These are phyloP conservation scores for Lithophane ornitopus DNA, from an alignment of 2,888 invertebrate genomes.

Conservation along the genomic window DNA sequence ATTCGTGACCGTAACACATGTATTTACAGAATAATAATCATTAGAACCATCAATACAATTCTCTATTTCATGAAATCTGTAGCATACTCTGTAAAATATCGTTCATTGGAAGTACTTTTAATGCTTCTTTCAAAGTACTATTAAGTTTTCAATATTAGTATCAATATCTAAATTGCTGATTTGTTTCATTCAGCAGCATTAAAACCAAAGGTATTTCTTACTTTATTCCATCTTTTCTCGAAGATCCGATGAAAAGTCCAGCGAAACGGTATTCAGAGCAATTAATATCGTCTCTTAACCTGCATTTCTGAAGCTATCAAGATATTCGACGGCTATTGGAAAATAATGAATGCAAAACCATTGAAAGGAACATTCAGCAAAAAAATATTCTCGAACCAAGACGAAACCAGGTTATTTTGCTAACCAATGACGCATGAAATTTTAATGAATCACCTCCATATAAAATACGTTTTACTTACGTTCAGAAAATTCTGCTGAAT, in stretches of 20 bases:
- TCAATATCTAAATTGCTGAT: not conserved
- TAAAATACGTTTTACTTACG: slow-evolving; percentile 54
- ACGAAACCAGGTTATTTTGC: slow-evolving; percentile 31
- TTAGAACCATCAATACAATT: no score
- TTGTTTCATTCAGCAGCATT: not conserved
- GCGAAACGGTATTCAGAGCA: slow-evolving; percentile 38
- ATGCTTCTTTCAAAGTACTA: not conserved
- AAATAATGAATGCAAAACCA: slow-evolving; percentile 55
- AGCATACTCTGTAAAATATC: not conserved
- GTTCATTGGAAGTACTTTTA: not conserved
- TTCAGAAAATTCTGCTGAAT: slow-evolving; percentile 3
- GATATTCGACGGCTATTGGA: slow-evolving; percentile 22
- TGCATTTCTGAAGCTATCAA: slow-evolving; percentile 43
- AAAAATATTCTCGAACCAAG: slow-evolving; percentile 38
- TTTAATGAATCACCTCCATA: slow-evolving; percentile 47
- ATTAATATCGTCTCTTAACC: slow-evolving; percentile 36
- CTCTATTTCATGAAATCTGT: not conserved
- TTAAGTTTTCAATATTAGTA: not conserved
- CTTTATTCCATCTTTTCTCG: slow-evolving; percentile 5
- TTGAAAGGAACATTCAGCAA: slow-evolving; percentile 37
- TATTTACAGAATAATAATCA: not conserved
- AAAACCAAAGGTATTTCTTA: slow-evolving; percentile 10
- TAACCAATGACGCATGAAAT: slow-evolving; percentile 41
- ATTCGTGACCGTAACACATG: no score
- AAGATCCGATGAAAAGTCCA: not conserved